Evolutionary conservation across 2,888 invertebrate genomes (phyloP), one percentile per base, ranked within the genome.

Genomic region (Sphecodes monilicornis): DNA sequence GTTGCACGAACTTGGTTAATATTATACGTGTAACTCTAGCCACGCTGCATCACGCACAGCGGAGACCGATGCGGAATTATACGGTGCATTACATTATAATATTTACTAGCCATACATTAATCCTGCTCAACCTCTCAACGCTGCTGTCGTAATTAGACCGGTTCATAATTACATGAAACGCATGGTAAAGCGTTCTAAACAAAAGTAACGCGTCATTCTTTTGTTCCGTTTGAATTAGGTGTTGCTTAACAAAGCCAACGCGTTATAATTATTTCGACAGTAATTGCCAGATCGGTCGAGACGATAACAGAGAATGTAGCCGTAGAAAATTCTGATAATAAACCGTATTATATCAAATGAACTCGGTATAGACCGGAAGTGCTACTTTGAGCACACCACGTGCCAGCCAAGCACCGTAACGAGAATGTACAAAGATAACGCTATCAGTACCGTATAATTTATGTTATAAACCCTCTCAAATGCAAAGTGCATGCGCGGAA

Each of bases 381-480:
- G 71, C 26, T 50, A 26, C 46, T 75, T 68, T 72, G 72, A 78
- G 75, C 46, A 10, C 41, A 72, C 64, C 70, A 57, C 32, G 29
- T 39, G 43, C 57, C 26, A 36, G 16, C 18, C 8, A 26, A 26
- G 60, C 13, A 64, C 69, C 60, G n/a, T 73, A 77, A 78, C 72
- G 41, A 29, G 83, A 26, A 73, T 64, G 78, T 43, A 26, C 60
- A 78, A 82, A 84, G 83, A 84, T 84, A 84, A 84, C 83, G 46
- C 32, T 82, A 72, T 72, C 68, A 41, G 60, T 5, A 18, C 8
- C 22, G 29, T 77, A 41, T 75, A 76, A 81, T 54, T 77, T 71
- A 66, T 39, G n/a, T 29, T 70, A 32, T 41, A 16, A 36, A 16
- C 39, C 3, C 69, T 50, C 39, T 41, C 60, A 41, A 70, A 80